These are phyloP conservation scores for Mythimna pallens DNA, from an alignment of 2,888 invertebrate genomes.

Conservation along the genomic window DNA sequence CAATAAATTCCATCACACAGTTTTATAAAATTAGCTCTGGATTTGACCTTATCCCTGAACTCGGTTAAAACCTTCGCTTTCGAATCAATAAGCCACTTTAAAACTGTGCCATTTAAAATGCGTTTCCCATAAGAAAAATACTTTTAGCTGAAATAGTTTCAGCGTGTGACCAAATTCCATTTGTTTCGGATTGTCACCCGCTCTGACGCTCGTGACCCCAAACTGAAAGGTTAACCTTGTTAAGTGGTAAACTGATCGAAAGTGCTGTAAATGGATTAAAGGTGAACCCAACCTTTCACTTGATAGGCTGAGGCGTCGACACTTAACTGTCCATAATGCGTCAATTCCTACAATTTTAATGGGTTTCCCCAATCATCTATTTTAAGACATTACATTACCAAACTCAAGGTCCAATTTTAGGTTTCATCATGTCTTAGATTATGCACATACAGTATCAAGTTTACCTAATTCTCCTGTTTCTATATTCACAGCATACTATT, in stretches of 20 bases:
- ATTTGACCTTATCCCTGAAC: neutral
- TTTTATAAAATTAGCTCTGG: neutral
- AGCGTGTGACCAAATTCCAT: slow-evolving; percentile 44
- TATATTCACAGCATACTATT: slow-evolving; percentile 14
- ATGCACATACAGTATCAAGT: neutral
- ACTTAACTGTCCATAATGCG: slow-evolving; percentile 30
- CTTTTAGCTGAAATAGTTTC: slow-evolving; percentile 34
- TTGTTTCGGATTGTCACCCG: slow-evolving; percentile 40
- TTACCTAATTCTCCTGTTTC: slow-evolving; percentile 16
- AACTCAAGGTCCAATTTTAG: neutral
- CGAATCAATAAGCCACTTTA: slow-evolving; percentile 20
- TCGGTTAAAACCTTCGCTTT: slow-evolving; percentile 2
- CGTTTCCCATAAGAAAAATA: slow-evolving; percentile 30
- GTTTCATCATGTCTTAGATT: neutral
- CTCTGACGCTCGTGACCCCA: slow-evolving; percentile 32
- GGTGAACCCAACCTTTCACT: slow-evolving; percentile 55
- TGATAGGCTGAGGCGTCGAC: slow-evolving; percentile 41
- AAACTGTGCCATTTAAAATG: slow-evolving; percentile 20
- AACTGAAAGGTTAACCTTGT: slow-evolving; percentile 57
- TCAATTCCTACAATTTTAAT: slow-evolving; percentile 23
- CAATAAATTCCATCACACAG: neutral
- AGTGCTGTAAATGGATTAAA: slow-evolving; percentile 63
- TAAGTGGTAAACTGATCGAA: slow-evolving; percentile 61
- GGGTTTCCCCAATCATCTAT: slow-evolving; percentile 27
- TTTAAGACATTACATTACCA: neutral